Evolutionary conservation across 23 tunicate genomes (phyloP).

Genomic region (Pegea sp.): DNA sequence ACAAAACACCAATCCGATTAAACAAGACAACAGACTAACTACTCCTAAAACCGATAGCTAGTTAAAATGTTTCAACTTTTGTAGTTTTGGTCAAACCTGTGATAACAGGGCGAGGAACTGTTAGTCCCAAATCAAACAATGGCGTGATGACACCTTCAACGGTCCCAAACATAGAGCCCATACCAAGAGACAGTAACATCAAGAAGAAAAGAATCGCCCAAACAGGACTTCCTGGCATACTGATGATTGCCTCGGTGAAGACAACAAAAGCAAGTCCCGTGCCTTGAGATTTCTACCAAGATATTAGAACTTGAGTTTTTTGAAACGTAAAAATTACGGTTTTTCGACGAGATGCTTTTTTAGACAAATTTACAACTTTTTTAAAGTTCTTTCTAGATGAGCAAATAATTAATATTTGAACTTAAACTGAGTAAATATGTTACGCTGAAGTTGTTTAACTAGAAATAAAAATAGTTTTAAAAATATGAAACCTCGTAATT

Average conservation of each 20-base stretch:
- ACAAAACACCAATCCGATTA: constrained; percentile 63
- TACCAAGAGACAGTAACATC: constrained; percentile 88
- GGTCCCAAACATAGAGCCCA: constrained; percentile 98
- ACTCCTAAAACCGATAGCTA: constrained; percentile 15
- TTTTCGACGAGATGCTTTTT: too few species aligned
- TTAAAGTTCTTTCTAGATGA: too few species aligned
- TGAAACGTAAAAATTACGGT: too few species aligned
- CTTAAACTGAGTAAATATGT: too few species aligned
- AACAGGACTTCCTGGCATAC: constrained; percentile 97
- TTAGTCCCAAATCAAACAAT: constrained; percentile 64
- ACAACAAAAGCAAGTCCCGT: constrained; percentile 95
- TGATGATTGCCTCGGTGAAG: constrained; percentile 94
- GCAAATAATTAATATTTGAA: too few species aligned
- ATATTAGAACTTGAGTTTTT: too few species aligned
- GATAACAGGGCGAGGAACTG: constrained; percentile 48
- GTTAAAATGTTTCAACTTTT: constrained; percentile 1
- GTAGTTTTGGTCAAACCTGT: constrained; percentile 23
- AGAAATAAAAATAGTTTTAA: too few species aligned
- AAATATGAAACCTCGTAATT: too few species aligned
- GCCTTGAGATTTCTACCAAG: constrained; percentile 91
- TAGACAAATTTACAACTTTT: too few species aligned
- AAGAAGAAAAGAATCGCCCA: constrained; percentile 92
- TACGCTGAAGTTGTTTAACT: too few species aligned
- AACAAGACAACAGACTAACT: constrained; percentile 43
- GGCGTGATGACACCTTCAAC: constrained; percentile 98